Evolutionary conservation across 2,797 vertebrate genomes (phyloP), one percentile per base, ranked within the genome.

Genomic region (Acridotheres tristis): DNA sequence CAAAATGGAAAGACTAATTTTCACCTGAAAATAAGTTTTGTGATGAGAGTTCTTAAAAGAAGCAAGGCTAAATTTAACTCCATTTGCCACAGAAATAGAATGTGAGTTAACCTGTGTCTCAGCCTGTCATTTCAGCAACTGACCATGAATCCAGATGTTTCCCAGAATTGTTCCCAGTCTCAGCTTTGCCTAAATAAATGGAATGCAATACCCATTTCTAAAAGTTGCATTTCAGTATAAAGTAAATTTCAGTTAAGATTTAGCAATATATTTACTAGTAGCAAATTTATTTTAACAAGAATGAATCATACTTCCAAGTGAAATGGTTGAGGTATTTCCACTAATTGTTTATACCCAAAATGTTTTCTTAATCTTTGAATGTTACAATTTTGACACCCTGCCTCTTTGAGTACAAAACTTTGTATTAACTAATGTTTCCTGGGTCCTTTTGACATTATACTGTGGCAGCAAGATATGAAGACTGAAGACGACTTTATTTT

Each of bases 301-400:
- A 45, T 78, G 77, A 93, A 86, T 93, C 80, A 59, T 53, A 72
- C n/a, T 94, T 87, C 74, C 80, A 63, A 83, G 42, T 25, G 13
- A 92, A 89, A 77, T 45, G 13, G 17, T 71, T 57, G 51, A 67
- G 80, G 84, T 87, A 79, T 89, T 95, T 96, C 67, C 88, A 67
- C 61, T 88, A 84, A 93, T 67, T 93, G 83, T 87, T 84, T 75
- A 48, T 53, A 76, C 27, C 22, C 45, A 73, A 85, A 77, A 77
- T 78, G 27, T 87, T 90, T 93, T 79, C 48, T 89, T 89, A 74
- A 27, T 66, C 81, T 90, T 87, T 75, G 48, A 77, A 32, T 47
- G 57, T 32, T 80, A 47, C 2, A 23, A 3, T 57, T 87, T 57
- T 66, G 42, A 74, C 53, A 85, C 43, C 42, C 22, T 40, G 11